Evolutionary conservation across 2,888 invertebrate species (phyloP).

Genomic region (Acronicta alni): DNA sequence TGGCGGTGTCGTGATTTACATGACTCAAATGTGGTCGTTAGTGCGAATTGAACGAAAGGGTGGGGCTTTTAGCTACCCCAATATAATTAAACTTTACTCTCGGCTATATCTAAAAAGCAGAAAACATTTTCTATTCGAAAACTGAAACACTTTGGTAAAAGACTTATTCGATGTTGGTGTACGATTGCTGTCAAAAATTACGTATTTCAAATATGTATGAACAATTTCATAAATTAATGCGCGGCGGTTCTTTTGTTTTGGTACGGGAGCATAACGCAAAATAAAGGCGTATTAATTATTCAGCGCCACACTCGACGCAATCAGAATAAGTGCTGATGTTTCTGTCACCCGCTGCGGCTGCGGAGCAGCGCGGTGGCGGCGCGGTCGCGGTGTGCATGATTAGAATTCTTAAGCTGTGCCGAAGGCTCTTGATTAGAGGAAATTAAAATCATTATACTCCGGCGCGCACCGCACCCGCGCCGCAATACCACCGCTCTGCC

Average conservation of each 20-base stretch:
- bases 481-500: conserved; percentile 81
- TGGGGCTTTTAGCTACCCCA: conserved; percentile 72
- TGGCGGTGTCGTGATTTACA: conserved; percentile 82
- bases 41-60: conserved; percentile 83
- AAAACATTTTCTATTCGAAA: conserved; percentile 47
- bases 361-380: conserved; percentile 56
- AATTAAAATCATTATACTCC: conserved; percentile 89
- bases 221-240: conserved; percentile 81
- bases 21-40: conserved; percentile 85
- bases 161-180: conserved; percentile 30
- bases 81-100: conserved; percentile 81
- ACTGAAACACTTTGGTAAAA: conserved; percentile 35
- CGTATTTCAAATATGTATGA: conserved; percentile 59
- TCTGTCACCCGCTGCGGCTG: conserved; percentile 82
- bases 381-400: conserved; percentile 80
- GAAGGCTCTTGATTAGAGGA: conserved; percentile 89
- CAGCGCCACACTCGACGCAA: conserved; percentile 88
- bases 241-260: conserved; percentile 80
- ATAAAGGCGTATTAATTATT: conserved; percentile 89
- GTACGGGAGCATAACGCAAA: conserved; percentile 76
- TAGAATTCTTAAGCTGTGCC: conserved; percentile 89
- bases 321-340: conserved; percentile 89
- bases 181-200: conserved; percentile 57
- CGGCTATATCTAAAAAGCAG: conserved; percentile 62
- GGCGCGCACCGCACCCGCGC: conserved; percentile 75